Evolutionary conservation across 1,140 invertebrate species (phyloP).

Genomic region (Harpegnathos saltator): DNA sequence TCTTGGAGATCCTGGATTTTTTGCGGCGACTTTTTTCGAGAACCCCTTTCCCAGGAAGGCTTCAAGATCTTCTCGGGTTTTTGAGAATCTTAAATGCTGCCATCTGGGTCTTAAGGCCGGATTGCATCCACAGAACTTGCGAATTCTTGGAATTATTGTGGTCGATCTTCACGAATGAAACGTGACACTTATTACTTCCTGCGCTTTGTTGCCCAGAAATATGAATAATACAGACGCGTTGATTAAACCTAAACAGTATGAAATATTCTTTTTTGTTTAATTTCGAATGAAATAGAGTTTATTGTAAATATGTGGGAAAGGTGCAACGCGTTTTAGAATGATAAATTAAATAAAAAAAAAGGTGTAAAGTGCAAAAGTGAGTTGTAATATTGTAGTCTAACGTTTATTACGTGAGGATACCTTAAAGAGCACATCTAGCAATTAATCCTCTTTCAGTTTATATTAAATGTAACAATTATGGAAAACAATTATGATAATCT

Average conservation of each 20-base stretch:
- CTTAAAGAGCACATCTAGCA: constrained; percentile 9
- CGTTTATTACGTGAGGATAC: constrained; percentile 35
- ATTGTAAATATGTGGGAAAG: constrained; percentile 60
- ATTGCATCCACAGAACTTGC: constrained; percentile 30
- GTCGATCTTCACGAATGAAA: constrained; percentile 14
- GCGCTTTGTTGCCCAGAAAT: constrained; percentile 38
- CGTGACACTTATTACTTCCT: constrained; percentile 31
- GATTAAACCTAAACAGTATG: constrained; percentile 63
- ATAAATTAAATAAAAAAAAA: constrained; percentile 54
- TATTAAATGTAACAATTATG: constrained; percentile 36
- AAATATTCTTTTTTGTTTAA: constrained; percentile 53
- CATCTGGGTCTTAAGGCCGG: constrained; percentile 9
- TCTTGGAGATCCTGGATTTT: constrained; percentile 33
- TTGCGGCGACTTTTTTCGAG: constrained; percentile 21
- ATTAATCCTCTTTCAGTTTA: constrained; percentile 41
- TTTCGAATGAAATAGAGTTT: constrained; percentile 59
- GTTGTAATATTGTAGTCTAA: constrained; percentile 52
- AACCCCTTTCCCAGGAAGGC: neutral
- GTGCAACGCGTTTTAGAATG: constrained; percentile 60
- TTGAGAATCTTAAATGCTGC: constrained; percentile 35
- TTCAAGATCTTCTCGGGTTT: constrained; percentile 25
- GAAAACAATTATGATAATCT: constrained; percentile 23
- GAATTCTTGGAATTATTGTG: constrained; percentile 43
- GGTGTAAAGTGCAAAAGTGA: constrained; percentile 57
- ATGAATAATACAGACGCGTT: constrained; percentile 44